These are phyloP conservation scores for Odontocolon sp. DNA, from an alignment of 2,888 invertebrate species.

Conservation along the genomic window DNA sequence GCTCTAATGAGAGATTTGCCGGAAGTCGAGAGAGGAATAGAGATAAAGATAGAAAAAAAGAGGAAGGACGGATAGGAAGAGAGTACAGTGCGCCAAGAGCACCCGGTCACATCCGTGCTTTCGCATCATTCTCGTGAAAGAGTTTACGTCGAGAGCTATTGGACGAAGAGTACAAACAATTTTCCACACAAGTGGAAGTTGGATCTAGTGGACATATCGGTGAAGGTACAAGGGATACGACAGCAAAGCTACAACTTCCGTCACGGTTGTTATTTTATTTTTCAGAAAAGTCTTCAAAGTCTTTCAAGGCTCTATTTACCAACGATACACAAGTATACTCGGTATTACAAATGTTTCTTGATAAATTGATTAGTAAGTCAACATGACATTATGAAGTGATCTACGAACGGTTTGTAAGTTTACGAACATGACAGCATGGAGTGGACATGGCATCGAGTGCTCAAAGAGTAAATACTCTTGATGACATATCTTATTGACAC, in stretches of 20 bases:
- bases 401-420: no score
- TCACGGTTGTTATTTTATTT: background rate
- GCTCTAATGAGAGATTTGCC: conserved; percentile 57
- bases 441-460: no score
- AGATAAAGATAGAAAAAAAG: background rate
- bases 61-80: background rate
- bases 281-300: background rate
- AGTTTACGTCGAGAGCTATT: conserved; percentile 26
- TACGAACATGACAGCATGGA: no score
- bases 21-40: conserved; percentile 46
- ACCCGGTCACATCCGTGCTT: conserved; percentile 41
- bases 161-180: conserved; percentile 40
- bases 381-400: no score
- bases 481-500: no score
- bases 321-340: no score
- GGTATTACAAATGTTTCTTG: no score
- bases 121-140: conserved; percentile 31
- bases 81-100: conserved; percentile 23
- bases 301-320: no score
- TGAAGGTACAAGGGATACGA: background rate
- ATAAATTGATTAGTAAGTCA: no score
- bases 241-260: background rate
- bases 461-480: no score
- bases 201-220: background rate
- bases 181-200: conserved; percentile 35